phyloP scores from a whole-genome alignment of 1,140 invertebrate species.

The Argopecten irradians region DNA sequence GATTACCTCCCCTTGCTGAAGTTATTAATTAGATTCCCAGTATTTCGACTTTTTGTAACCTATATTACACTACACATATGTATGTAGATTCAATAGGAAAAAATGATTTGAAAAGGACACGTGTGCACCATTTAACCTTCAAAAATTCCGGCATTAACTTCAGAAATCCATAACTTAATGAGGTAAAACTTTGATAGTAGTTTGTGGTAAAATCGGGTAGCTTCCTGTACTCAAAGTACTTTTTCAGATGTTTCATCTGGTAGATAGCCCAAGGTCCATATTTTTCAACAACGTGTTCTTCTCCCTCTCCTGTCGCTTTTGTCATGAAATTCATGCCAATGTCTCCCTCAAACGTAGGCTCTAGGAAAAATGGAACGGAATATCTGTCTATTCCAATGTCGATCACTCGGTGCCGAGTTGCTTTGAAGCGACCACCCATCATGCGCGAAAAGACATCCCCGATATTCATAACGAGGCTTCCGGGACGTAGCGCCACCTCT shows the following conservation, averaged over 20 bases:
- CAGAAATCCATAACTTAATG: no score
- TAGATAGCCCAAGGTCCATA: slow-evolving; percentile 56
- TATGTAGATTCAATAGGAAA: no score
- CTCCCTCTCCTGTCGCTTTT: slow-evolving; percentile 37
- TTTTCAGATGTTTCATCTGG: slow-evolving; percentile 51
- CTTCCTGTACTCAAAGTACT: slow-evolving; percentile 56
- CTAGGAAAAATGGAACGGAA: slow-evolving; percentile 54
- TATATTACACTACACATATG: no score
- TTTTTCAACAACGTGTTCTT: slow-evolving; percentile 49
- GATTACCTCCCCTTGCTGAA: no score
- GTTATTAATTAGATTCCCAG: no score
- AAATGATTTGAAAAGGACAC: no score
- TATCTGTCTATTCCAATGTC: slow-evolving; percentile 55
- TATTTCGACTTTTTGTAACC: no score
- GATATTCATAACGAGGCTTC: slow-evolving; percentile 56
- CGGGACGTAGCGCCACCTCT: slow-evolving; percentile 42
- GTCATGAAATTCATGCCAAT: slow-evolving; percentile 54
- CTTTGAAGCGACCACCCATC: slow-evolving; percentile 54
- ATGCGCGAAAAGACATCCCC: slow-evolving; percentile 52
- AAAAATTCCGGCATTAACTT: no score
- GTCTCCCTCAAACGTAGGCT: slow-evolving; percentile 50
- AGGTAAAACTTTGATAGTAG: no score
- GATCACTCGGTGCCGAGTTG: slow-evolving; percentile 53
- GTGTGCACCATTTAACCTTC: no score
- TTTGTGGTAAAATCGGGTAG: slow-evolving; percentile 57